A percentile compares a stretch with the other conserved stretches of the same genome.
These are phyloP conservation scores for Ormyrus rosae DNA, from an alignment of 2,888 invertebrate species.

Conservation along the genomic window DNA sequence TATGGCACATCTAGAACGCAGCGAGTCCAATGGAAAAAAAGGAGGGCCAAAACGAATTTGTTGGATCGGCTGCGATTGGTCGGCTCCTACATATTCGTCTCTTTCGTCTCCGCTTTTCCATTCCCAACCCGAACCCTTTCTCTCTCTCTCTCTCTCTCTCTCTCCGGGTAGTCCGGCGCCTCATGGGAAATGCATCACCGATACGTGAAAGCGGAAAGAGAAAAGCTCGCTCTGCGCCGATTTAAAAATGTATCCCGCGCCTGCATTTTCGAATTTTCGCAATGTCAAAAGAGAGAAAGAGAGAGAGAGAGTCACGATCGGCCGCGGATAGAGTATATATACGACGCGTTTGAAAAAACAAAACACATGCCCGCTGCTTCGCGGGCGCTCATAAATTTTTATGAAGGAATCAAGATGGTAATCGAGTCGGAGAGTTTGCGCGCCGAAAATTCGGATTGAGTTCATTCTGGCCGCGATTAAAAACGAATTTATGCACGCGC, in stretches of 20 bases:
- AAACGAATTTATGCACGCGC: conserved; percentile 53
- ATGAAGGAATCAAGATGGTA: conserved; percentile 56
- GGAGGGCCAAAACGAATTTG: background rate
- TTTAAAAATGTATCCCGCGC: conserved; percentile 43
- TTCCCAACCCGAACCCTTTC: background rate
- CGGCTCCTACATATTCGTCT: background rate
- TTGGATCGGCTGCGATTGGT: background rate
- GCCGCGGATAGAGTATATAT: background rate
- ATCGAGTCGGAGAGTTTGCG: conserved; percentile 48
- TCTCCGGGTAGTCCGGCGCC: background rate
- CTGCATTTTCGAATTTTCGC: conserved; percentile 19
- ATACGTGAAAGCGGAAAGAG: background rate
- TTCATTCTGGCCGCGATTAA: conserved; percentile 36
- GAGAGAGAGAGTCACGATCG: background rate
- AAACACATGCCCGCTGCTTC: too few relatives aligned
- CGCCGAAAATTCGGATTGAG: conserved; percentile 43
- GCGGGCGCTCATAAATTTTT: conserved; percentile 46
- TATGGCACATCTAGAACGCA: background rate
- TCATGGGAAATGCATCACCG: conserved; percentile 42
- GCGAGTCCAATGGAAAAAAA: background rate
- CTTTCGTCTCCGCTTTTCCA: background rate
- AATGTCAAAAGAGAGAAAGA: conserved; percentile 17
- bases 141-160: too few relatives aligned
- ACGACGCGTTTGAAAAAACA: background rate
- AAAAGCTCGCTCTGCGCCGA: conserved; percentile 1